These are phyloP conservation scores for Axea sp. DNA, from an alignment of 2,888 invertebrate species.

Conservation along the genomic window DNA sequence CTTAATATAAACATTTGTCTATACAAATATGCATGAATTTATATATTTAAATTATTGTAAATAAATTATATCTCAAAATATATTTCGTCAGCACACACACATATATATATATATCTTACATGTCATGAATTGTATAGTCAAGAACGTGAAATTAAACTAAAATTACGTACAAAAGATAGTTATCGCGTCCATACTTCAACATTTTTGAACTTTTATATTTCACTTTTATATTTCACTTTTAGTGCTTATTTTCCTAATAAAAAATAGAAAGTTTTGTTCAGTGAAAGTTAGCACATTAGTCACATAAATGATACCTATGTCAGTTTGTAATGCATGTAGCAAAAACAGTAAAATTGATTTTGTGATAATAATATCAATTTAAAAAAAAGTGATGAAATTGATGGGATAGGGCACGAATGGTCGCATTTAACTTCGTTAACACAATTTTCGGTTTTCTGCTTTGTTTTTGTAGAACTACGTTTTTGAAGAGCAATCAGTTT, in stretches of 20 bases:
- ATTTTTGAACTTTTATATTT: no score
- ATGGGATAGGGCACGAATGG: slow-evolving; percentile 14
- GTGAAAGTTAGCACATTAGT: slow-evolving; percentile 32
- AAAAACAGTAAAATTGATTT: slow-evolving; percentile 28
- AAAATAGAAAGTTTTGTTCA: slow-evolving; percentile 8
- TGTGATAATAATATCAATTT: slow-evolving; percentile 23
- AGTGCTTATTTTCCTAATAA: slow-evolving; percentile 1
- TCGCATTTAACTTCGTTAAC: slow-evolving; percentile 27
- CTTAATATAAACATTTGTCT: no score
- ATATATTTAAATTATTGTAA: no score
- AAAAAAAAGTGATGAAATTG: slow-evolving; percentile 30
- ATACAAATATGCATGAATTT: no score
- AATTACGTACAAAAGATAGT: no score
- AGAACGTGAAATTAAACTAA: no score
- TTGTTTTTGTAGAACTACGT: slow-evolving; percentile 12
- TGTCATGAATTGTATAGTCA: no score
- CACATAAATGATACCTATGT: slow-evolving; percentile 22
- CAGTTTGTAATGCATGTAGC: slow-evolving; percentile 17
- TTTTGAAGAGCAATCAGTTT: slow-evolving; percentile 15
- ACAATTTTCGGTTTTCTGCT: slow-evolving; percentile 7
- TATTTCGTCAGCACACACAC: no score
- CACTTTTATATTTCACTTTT: slow-evolving; percentile 14
- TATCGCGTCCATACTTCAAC: no score
- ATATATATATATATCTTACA: no score
- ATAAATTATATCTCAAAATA: no score